Conservation (phyloP, 2,797 vertebrate species). For the Lutjanus campechanus region DNA sequence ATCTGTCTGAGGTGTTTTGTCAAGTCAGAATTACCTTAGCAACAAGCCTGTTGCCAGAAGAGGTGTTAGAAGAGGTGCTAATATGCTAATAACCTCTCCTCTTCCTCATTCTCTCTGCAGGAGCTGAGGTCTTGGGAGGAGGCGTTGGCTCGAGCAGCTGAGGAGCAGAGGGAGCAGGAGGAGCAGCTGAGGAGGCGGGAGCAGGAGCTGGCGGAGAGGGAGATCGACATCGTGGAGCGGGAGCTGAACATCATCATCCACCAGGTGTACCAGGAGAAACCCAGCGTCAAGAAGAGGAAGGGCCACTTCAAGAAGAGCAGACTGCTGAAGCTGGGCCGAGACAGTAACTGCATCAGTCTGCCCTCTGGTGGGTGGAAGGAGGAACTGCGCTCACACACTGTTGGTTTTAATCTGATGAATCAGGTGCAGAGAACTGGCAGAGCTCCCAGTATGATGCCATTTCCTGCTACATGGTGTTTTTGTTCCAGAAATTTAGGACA, state of each 20-base stretch:
- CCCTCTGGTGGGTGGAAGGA: constrained; percentile 89
- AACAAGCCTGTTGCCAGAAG: constrained; percentile 13
- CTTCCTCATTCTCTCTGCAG: constrained; percentile 69
- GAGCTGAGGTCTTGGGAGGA: constrained; percentile 94
- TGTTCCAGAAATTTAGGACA: not conserved
- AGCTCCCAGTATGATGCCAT: constrained; percentile 10
- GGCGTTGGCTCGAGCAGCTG: constrained; percentile 89
- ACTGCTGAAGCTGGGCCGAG: constrained; percentile 88
- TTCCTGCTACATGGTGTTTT: constrained; percentile 13
- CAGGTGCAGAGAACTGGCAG: constrained; percentile 4
- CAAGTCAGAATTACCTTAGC: constrained; percentile 52
- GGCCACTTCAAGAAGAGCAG: constrained; percentile 93
- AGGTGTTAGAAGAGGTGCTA: constrained; percentile 58
- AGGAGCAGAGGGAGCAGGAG: constrained; percentile 93
- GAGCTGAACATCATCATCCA: constrained; percentile 95
- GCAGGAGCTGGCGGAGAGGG: constrained; percentile 92
- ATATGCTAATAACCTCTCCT: constrained; percentile 19
- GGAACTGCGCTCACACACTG: constrained; percentile 41
- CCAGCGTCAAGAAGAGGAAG: constrained; percentile 91
- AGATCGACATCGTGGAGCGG: constrained; percentile 94
- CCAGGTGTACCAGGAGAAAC: constrained; percentile 95
- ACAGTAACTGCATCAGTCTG: constrained; percentile 93
- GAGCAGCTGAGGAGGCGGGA: constrained; percentile 90
- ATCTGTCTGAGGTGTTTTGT: constrained; percentile 50
- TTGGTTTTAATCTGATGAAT: not conserved